phyloP scores from a whole-genome alignment of 1,140 invertebrate species.

The Polyergus mexicanus region DNA sequence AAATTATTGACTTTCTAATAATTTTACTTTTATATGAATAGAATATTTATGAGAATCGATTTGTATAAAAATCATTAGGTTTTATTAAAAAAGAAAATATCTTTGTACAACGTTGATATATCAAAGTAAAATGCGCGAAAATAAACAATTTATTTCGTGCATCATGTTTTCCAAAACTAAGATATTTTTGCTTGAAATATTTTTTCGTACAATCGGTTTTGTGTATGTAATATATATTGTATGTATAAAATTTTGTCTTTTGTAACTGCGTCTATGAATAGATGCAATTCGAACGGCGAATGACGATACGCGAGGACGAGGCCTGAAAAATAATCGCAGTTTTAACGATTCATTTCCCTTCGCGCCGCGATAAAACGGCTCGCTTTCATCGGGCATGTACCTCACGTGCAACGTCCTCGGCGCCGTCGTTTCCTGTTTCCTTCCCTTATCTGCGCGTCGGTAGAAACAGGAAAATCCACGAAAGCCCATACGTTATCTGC shows the following conservation, averaged over 20 bases:
- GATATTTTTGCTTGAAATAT: too few species aligned
- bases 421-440: conserved; percentile 72
- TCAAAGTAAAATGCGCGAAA: too few species aligned
- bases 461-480: conserved; percentile 80
- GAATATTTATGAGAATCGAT: too few species aligned
- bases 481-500: conserved; percentile 70
- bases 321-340: conserved; percentile 61
- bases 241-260: conserved; percentile 4
- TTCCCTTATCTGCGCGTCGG: conserved; percentile 56
- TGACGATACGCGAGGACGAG: conserved; percentile 4
- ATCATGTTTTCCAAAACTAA: too few species aligned
- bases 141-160: too few species aligned
- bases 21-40: too few species aligned
- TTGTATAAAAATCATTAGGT: too few species aligned
- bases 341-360: conserved; percentile 59
- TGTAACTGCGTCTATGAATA: not conserved
- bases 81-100: too few species aligned
- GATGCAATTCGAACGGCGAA: not conserved
- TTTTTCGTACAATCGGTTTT: too few species aligned
- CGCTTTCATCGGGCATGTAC: conserved; percentile 71
- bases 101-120: too few species aligned
- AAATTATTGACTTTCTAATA: too few species aligned
- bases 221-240: not conserved
- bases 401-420: conserved; percentile 72
- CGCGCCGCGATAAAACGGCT: conserved; percentile 60